phyloP scores from a whole-genome alignment of 2,888 invertebrate species.

The Drosophila kambysellisi region DNA sequence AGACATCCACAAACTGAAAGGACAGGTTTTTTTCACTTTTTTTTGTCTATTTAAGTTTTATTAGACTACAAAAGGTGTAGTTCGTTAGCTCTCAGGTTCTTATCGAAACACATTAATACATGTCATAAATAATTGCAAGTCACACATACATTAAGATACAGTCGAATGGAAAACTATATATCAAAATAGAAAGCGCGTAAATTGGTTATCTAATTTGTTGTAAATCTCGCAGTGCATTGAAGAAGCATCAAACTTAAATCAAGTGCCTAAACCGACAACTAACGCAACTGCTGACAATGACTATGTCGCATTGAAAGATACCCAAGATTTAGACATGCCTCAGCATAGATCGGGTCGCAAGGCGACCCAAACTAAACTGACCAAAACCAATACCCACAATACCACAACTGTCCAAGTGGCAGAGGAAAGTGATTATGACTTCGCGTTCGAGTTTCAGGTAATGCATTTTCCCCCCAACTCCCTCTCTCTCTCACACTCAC shows the following conservation, averaged over 20 bases:
- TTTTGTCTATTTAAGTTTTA: not conserved
- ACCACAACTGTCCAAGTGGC: conserved; percentile 73
- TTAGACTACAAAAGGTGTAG: conserved; percentile 13
- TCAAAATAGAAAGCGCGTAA: conserved; percentile 6
- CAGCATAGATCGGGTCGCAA: conserved; percentile 80
- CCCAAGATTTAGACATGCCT: conserved; percentile 78
- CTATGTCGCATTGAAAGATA: conserved; percentile 68
- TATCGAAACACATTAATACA: conserved; percentile 42
- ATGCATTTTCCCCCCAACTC: conserved; percentile 59
- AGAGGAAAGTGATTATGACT: conserved; percentile 87
- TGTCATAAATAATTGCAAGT: conserved; percentile 47
- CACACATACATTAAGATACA: conserved; percentile 37
- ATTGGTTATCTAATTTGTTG: conserved; percentile 62
- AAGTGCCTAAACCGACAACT: conserved; percentile 54
- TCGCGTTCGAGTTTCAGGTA: conserved; percentile 89
- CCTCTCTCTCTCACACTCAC: not conserved
- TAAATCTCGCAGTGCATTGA: conserved; percentile 77
- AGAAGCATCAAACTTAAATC: conserved; percentile 64
- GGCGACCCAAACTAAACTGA: conserved; percentile 61
- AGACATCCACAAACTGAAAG: not conserved
- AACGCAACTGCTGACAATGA: conserved; percentile 71
- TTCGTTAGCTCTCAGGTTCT: conserved; percentile 24
- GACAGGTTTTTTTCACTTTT: not conserved
- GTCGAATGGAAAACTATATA: conserved; percentile 7
- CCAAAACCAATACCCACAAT: conserved; percentile 50